Base-by-base conservation (phyloP, 2,797 vertebrate genomes). In the Spinibarbus caldwelli region DNA sequence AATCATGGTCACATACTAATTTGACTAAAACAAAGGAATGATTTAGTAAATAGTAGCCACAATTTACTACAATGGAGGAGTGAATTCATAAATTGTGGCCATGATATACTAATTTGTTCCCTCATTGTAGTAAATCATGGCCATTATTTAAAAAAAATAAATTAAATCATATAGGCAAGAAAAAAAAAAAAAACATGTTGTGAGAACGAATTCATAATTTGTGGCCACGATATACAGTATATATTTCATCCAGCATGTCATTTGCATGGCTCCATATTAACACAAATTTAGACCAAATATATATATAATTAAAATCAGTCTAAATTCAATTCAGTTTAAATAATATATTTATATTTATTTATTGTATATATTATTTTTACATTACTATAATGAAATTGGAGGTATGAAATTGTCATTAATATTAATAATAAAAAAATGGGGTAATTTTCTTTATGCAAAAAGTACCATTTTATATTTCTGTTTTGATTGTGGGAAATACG, bases 401-500 rank as follows among this genome's bases (percentile, higher is more conserved):
- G 0, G n/a, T 15, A 45, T 71, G 2, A 26, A 57, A 15, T 57
- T 23, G 31, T 54, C 31, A 15, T 38, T 17, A n/a, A 77, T 9
- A 75, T 9, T 6, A n/a, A 41, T 38, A 4, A 14, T 2, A 12
- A 19, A 3, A 15, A 26, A 26, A 71, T 3, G 12, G 23, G 3
- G 43, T 52, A 2, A 23, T 52, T 45, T 57, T 57, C 52, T 59
- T 57, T 59, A 59, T n/a, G 75, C 52, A 77, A 41, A 77, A 41
- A 36, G 6, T 7, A 64, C 29, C 3, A 77, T n/a, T 57, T 77
- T 2, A 38, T 38, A 10, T 57, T 17, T 57, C 38, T 15, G 8
- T 59, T 34, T 14, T n/a, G 59, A 67, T 15, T 47, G 49, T 14
- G 31, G 73, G 62, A 80, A 80, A 67, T 67, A 47, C n/a, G 43